phyloP scores from a whole-genome alignment of 2,797 vertebrate genomes.

The Danio choprae region DNA sequence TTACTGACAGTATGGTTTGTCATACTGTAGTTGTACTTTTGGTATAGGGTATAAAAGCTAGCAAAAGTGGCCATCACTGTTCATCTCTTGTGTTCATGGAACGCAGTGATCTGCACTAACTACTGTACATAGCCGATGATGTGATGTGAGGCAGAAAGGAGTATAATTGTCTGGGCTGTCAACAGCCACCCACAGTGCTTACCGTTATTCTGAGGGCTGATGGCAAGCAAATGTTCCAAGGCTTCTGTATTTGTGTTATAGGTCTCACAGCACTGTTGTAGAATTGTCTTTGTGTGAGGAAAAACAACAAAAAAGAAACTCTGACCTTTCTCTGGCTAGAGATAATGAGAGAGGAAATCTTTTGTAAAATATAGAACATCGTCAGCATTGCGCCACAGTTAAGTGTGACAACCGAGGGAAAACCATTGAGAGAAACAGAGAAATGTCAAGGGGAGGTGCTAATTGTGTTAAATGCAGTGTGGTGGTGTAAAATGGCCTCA shows the following conservation, averaged over 20 bases:
- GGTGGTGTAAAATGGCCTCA: background rate
- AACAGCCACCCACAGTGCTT: background rate
- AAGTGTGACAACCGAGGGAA: slow-evolving; percentile 13
- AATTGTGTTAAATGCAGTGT: slow-evolving; percentile 12
- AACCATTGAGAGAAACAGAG: background rate
- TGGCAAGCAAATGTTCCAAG: slow-evolving; percentile 17
- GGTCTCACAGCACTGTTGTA: slow-evolving; percentile 14
- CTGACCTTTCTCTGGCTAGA: slow-evolving; percentile 48
- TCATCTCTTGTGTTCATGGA: background rate
- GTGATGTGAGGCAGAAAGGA: background rate
- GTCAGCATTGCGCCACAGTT: background rate
- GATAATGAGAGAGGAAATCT: slow-evolving; percentile 38
- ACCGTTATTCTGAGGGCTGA: background rate
- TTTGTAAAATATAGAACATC: background rate
- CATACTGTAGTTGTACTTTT: background rate
- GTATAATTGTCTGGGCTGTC: slow-evolving; percentile 24
- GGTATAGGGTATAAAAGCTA: background rate
- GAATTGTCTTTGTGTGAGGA: slow-evolving; percentile 26
- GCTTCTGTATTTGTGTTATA: slow-evolving; percentile 8
- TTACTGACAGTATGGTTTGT: background rate
- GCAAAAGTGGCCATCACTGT: background rate
- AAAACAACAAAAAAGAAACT: slow-evolving; percentile 39
- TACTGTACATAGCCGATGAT: background rate
- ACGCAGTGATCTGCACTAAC: slow-evolving; percentile 1
- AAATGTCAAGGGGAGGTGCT: slow-evolving; percentile 16